Evolutionary conservation across 1,140 invertebrate genomes (phyloP).

Genomic region (Tachypleus tridentatus): DNA sequence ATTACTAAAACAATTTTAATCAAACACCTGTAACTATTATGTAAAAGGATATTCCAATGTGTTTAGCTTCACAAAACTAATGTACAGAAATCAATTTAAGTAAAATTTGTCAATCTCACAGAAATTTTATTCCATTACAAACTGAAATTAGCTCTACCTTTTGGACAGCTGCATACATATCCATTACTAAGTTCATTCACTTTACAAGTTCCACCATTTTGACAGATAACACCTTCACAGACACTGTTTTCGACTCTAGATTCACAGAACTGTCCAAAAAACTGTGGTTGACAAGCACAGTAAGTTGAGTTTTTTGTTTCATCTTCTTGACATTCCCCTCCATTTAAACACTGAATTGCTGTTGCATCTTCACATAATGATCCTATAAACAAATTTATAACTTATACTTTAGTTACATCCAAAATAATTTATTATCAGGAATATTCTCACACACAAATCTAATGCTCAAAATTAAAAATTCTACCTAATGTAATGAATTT

Average conservation of each 20-base stretch:
- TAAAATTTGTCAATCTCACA: too few species aligned
- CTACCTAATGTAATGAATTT: too few species aligned
- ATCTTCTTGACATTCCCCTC: slow-evolving; percentile 39
- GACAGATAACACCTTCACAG: slow-evolving; percentile 29
- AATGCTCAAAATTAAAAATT: too few species aligned
- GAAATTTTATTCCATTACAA: slow-evolving; percentile 49
- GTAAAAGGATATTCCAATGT: too few species aligned
- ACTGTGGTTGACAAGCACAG: slow-evolving; percentile 42
- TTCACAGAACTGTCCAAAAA: slow-evolving; percentile 29
- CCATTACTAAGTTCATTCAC: slow-evolving; percentile 12
- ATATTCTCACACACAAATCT: slow-evolving; percentile 45
- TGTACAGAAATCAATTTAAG: too few species aligned
- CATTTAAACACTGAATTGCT: slow-evolving; percentile 28
- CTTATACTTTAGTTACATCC: too few species aligned
- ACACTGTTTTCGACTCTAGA: slow-evolving; percentile 28
- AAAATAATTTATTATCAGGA: slow-evolving; percentile 71
- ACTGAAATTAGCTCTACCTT: slow-evolving; percentile 73
- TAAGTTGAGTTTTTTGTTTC: slow-evolving; percentile 29
- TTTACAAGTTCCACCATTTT: slow-evolving; percentile 30
- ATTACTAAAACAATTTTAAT: too few species aligned
- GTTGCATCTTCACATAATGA: slow-evolving; percentile 34
- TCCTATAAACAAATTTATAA: slow-evolving; percentile 34
- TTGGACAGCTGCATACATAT: slow-evolving; percentile 49
- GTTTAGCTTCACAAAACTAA: too few species aligned
- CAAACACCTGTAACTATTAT: too few species aligned